These are phyloP conservation scores for Arvicanthis niloticus DNA, from an alignment of 2,113 vertebrate genomes.

Conservation along the genomic window DNA sequence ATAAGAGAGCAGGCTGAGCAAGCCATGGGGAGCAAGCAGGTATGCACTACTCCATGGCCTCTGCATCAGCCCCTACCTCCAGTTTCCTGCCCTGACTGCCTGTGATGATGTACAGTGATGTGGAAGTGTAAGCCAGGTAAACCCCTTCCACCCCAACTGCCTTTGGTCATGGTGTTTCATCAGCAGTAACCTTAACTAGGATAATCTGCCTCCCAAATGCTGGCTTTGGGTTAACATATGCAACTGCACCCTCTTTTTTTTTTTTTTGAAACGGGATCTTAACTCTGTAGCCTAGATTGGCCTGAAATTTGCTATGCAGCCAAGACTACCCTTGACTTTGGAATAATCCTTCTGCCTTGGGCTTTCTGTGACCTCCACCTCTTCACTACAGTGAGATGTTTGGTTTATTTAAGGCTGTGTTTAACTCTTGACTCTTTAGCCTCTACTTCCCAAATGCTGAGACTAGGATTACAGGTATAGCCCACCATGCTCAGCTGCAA, in stretches of 20 bases:
- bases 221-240: neutral
- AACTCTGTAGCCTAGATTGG: neutral
- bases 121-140: neutral
- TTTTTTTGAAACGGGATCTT: neutral
- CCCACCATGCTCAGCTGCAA: neutral
- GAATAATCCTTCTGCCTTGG: neutral
- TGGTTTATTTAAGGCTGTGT: neutral
- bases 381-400: neutral
- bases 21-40: neutral
- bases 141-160: neutral
- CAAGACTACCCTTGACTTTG: neutral
- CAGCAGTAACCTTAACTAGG: neutral
- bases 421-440: neutral
- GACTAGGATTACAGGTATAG: neutral
- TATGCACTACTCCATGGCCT: neutral
- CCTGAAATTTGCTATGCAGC: too few relatives aligned
- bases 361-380: neutral
- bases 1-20: neutral
- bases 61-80: neutral
- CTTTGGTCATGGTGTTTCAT: neutral
- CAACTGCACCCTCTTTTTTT: neutral
- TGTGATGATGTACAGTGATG: too few relatives aligned
- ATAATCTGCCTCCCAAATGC: neutral
- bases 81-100: neutral
- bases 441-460: neutral